These are phyloP conservation scores for Eristalis arbustorum DNA, from an alignment of 2,888 invertebrate genomes.

Conservation along the genomic window DNA sequence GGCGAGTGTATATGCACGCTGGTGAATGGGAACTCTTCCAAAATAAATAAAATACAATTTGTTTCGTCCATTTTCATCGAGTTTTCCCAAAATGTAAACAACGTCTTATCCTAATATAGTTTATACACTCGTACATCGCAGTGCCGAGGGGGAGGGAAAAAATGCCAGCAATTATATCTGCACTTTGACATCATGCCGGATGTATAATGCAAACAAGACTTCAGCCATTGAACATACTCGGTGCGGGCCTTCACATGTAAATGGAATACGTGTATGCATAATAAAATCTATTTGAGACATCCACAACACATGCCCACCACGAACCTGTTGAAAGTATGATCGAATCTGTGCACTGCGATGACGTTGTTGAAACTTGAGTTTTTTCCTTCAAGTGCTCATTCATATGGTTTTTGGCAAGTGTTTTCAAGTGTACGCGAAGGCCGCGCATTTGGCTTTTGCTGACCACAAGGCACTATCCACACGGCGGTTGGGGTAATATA, in stretches of 20 bases:
- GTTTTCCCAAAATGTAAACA: neutral
- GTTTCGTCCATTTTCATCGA: constrained; percentile 17
- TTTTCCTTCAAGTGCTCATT: neutral
- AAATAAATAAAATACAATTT: constrained; percentile 34
- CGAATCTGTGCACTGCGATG: constrained; percentile 3
- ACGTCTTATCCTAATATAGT: neutral
- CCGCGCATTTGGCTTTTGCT: neutral
- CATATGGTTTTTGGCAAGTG: neutral
- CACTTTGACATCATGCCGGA: constrained; percentile 26
- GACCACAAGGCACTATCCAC: no score
- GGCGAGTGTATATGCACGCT: no score
- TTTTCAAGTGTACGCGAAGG: neutral
- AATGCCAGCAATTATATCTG: constrained; percentile 4
- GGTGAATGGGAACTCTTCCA: constrained; percentile 44
- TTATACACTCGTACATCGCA: neutral
- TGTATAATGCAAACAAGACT: neutral
- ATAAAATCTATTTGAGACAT: neutral
- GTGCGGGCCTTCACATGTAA: neutral
- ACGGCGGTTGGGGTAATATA: neutral
- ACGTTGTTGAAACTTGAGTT: neutral
- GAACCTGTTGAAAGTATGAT: neutral
- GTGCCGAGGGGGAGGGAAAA: neutral
- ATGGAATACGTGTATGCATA: neutral
- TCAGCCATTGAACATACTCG: neutral
- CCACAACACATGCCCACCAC: neutral